Percentiles rank a stretch among this genome's conserved stretches.
Evolutionary conservation across 2,888 invertebrate genomes (phyloP).

Genomic region (Cerastoderma edule): DNA sequence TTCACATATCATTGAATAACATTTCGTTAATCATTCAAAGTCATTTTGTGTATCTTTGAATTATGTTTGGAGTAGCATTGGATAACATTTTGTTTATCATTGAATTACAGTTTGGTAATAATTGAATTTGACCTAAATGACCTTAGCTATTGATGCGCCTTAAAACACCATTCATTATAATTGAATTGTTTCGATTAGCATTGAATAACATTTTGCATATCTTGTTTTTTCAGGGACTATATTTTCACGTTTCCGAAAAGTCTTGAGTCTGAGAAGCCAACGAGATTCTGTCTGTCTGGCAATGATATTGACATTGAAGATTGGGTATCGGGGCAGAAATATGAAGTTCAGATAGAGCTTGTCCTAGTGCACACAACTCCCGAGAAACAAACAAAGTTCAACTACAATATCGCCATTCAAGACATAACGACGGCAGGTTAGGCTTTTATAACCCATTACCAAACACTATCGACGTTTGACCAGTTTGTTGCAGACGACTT

Average conservation of each 20-base stretch:
- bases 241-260: slow-evolving; percentile 69
- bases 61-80: too few relatives aligned
- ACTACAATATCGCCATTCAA: not conserved
- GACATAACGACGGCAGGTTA: not conserved
- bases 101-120: too few relatives aligned
- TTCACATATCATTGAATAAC: too few relatives aligned
- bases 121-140: too few relatives aligned
- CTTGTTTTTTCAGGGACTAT: slow-evolving; percentile 62
- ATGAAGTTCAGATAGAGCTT: slow-evolving; percentile 6
- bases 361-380: not conserved
- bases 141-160: too few relatives aligned
- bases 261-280: slow-evolving; percentile 60
- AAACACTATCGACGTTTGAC: not conserved
- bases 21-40: too few relatives aligned
- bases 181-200: not conserved
- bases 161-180: too few relatives aligned
- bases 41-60: too few relatives aligned
- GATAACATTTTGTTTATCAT: too few relatives aligned
- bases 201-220: not conserved
- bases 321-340: not conserved
- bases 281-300: slow-evolving; percentile 67
- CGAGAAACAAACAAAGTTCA: not conserved
- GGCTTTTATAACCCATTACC: not conserved
- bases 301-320: slow-evolving; percentile 41
- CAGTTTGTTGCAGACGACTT: not conserved